Percentiles rank a stretch among this genome's conserved stretches.
Conservation (phyloP, 2,888 invertebrate genomes). For the Eupeodes luniger region DNA sequence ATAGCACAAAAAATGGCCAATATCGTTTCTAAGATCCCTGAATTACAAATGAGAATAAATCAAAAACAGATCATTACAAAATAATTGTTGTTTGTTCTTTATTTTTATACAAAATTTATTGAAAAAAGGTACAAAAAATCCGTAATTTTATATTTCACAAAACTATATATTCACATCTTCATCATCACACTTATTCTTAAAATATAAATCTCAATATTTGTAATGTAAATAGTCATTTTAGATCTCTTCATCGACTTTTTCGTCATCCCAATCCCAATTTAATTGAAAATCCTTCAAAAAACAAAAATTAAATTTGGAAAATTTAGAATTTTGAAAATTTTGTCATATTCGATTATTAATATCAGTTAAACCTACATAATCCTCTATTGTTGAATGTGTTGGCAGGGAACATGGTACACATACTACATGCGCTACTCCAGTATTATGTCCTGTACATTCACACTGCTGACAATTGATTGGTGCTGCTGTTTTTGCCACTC, state of each 20-base stretch:
- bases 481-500: conserved; percentile 87
- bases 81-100: neutral
- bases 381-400: conserved; percentile 79
- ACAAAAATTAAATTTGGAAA: conserved; percentile 35
- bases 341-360: neutral
- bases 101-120: conserved; percentile 42
- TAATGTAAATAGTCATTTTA: conserved; percentile 36
- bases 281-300: conserved; percentile 80
- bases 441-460: conserved; percentile 88
- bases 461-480: conserved; percentile 88
- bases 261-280: conserved; percentile 82
- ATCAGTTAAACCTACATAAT: conserved; percentile 80
- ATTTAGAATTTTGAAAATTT: conserved; percentile 1
- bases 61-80: neutral
- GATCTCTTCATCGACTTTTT: conserved; percentile 78
- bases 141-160: conserved; percentile 26
- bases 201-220: neutral
- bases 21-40: no score
- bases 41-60: no score
- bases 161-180: neutral
- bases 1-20: no score
- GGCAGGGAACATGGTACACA: conserved; percentile 86
- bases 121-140: conserved; percentile 68
- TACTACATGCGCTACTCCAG: conserved; percentile 88
- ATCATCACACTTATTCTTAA: neutral